These are phyloP conservation scores for Bombycilla garrulus DNA, from an alignment of 2,113 vertebrate genomes.

Conservation along the genomic window DNA sequence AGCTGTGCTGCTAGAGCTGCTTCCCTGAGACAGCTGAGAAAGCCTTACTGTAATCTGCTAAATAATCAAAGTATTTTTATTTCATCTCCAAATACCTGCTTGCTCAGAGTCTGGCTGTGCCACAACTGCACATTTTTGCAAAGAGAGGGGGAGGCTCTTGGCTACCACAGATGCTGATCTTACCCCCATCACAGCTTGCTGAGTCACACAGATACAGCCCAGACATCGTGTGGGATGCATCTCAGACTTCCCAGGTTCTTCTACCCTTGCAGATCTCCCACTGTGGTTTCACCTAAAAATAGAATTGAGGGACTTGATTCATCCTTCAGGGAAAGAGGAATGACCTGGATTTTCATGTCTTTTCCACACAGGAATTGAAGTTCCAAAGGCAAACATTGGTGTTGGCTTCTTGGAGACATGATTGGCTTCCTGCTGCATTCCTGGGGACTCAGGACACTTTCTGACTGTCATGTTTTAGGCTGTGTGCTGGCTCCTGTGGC, in stretches of 20 bases:
- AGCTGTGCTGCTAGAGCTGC: not conserved
- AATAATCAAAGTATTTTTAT: constrained; percentile 44
- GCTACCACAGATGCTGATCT: constrained; percentile 6
- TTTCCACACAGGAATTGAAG: not conserved
- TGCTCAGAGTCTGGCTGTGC: not conserved
- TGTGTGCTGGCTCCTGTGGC: not conserved
- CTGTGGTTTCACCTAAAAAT: constrained; percentile 5
- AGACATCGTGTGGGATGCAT: constrained; percentile 1
- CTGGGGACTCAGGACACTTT: not conserved
- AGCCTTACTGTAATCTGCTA: constrained; percentile 17
- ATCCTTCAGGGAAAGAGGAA: not conserved
- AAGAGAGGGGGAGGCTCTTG: not conserved
- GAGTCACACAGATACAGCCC: constrained; percentile 9
- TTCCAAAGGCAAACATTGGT: not conserved
- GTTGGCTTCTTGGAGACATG: not conserved
- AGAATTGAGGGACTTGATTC: not conserved
- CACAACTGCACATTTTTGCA: constrained; percentile 29
- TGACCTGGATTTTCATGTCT: not conserved
- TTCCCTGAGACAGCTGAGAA: not conserved
- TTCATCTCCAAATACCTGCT: not conserved
- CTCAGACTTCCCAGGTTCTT: not conserved
- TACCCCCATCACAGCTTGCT: not conserved
- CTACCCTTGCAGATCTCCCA: not conserved
- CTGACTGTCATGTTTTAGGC: not conserved
- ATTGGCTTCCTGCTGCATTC: not conserved